Conservation (phyloP, 2,797 vertebrate genomes). For the Adrianichthys oophorus region DNA sequence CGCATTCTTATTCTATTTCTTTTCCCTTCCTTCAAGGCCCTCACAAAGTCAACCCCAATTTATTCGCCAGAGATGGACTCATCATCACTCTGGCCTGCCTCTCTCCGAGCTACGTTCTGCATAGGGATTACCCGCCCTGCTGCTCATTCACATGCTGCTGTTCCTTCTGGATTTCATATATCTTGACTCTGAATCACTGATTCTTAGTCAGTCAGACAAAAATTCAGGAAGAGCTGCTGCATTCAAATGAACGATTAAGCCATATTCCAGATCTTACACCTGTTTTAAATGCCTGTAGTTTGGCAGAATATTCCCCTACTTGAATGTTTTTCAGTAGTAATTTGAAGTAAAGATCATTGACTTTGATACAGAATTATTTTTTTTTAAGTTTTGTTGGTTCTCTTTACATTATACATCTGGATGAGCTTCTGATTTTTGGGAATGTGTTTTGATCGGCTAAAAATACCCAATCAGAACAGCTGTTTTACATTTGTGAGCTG, state of each 20-base stretch:
- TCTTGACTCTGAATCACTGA: slow-evolving; percentile 43
- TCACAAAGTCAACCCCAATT: slow-evolving; percentile 74
- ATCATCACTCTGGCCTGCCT: slow-evolving; percentile 61
- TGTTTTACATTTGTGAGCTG: too few species aligned
- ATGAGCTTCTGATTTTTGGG: too few species aligned
- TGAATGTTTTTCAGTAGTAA: not conserved
- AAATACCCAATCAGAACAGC: too few species aligned
- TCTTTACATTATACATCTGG: too few species aligned
- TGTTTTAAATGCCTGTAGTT: slow-evolving; percentile 26
- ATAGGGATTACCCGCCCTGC: slow-evolving; percentile 47
- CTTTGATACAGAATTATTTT: too few species aligned
- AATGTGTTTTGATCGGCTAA: too few species aligned
- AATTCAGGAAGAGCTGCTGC: slow-evolving; percentile 53
- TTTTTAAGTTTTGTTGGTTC: too few species aligned
- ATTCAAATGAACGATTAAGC: slow-evolving; percentile 45
- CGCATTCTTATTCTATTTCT: slow-evolving; percentile 64
- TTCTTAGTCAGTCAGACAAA: slow-evolving; percentile 34
- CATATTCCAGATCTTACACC: slow-evolving; percentile 39
- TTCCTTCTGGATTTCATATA: slow-evolving; percentile 53
- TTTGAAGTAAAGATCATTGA: too few species aligned
- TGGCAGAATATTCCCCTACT: slow-evolving; percentile 4
- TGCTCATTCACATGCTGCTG: slow-evolving; percentile 63
- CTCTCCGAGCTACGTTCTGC: slow-evolving; percentile 50
- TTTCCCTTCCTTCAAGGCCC: slow-evolving; percentile 65
- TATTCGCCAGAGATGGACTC: slow-evolving; percentile 65